A percentile compares a stretch with the other conserved stretches of the same genome.
phyloP scores from a whole-genome alignment of 2,797 vertebrate species.

The Hoplostethus mediterraneus region DNA sequence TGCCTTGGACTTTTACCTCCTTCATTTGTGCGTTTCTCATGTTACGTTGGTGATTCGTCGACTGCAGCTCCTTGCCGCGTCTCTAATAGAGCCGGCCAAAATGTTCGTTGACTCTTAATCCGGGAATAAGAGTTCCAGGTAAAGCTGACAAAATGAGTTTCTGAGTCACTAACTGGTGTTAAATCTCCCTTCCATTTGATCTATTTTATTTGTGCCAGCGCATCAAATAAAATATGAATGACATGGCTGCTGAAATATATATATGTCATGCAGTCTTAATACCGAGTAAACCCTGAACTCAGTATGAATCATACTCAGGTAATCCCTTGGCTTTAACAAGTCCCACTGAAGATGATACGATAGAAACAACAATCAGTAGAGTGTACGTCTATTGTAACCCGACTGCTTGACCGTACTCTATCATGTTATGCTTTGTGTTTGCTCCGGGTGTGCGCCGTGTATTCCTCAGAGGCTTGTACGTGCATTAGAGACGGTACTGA shows the following conservation, averaged over 20 bases:
- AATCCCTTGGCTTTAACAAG: constrained; percentile 16
- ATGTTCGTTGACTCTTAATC: constrained; percentile 18
- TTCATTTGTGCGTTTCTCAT: constrained; percentile 10
- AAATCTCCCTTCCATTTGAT: constrained; percentile 65
- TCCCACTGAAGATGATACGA: neutral
- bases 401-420: neutral
- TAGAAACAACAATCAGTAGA: too few species aligned
- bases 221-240: constrained; percentile 72
- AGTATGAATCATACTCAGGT: constrained; percentile 3
- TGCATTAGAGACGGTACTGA: constrained; percentile 12
- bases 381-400: neutral
- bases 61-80: constrained; percentile 12
- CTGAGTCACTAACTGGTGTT: constrained; percentile 75
- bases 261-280: constrained; percentile 53
- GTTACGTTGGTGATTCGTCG: constrained; percentile 20
- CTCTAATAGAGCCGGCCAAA: constrained; percentile 26
- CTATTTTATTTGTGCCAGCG: constrained; percentile 67
- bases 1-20: neutral
- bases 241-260: constrained; percentile 51
- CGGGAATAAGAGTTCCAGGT: constrained; percentile 17
- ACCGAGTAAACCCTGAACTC: constrained; percentile 49
- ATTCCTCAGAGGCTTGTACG: constrained; percentile 12
- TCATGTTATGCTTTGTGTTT: neutral
- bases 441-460: constrained; percentile 8
- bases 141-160: constrained; percentile 49